phyloP scores from a whole-genome alignment of 1,140 invertebrate genomes.

The Atta colombica region DNA sequence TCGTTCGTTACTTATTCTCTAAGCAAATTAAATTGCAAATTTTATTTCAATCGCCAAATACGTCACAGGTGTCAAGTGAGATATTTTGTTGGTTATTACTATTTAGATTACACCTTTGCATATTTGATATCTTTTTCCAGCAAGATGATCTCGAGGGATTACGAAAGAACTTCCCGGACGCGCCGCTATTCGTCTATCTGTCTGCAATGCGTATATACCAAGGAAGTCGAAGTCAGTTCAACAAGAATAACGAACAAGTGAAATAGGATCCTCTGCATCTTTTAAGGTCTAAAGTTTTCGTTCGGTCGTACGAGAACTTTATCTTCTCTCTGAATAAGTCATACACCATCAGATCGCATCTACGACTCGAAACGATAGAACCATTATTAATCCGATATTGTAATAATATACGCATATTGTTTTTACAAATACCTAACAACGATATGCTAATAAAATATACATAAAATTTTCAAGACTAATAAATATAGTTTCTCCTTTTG shows the following conservation, averaged over 20 bases:
- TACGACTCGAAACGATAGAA: conserved; percentile 11
- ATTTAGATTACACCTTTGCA: conserved; percentile 16
- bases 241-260: conserved; percentile 26
- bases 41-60: not conserved
- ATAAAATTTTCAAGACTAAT: not conserved
- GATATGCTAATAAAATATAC: not conserved
- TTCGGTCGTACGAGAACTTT: conserved; percentile 48
- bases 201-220: conserved; percentile 7
- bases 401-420: not conserved
- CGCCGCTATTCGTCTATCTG: conserved; percentile 15
- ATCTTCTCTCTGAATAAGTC: conserved; percentile 43
- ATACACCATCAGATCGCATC: conserved; percentile 17
- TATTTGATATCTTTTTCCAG: conserved; percentile 22
- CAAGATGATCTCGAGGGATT: conserved; percentile 2
- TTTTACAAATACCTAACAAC: not conserved
- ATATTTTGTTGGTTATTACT: conserved; percentile 8
- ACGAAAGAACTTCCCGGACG: not conserved
- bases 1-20: not conserved
- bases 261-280: conserved; percentile 42
- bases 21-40: conserved; percentile 6
- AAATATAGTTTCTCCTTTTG: not conserved
- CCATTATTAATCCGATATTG: not conserved
- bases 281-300: conserved; percentile 50
- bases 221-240: conserved; percentile 44
- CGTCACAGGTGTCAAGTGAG: not conserved